Evolutionary conservation across 2,888 invertebrate species (phyloP).

Genomic region (Cosmia trapezina): DNA sequence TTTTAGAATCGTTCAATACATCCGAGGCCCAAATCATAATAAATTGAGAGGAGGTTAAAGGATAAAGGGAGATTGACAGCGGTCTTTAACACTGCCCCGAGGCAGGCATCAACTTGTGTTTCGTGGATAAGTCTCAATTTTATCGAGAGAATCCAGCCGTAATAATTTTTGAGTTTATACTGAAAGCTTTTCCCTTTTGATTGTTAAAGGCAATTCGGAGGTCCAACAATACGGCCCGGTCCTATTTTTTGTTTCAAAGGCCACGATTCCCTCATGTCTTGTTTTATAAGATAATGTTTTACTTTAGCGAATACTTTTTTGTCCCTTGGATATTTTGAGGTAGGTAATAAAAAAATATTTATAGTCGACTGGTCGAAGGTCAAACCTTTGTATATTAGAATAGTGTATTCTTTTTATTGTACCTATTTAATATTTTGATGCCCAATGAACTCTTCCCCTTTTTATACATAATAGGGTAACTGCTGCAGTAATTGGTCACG

Average conservation of each 20-base stretch:
- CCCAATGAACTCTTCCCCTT: not conserved
- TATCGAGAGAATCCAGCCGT: slow-evolving; percentile 75
- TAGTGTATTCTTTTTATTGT: not conserved
- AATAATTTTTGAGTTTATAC: slow-evolving; percentile 76
- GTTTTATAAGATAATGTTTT: slow-evolving; percentile 65
- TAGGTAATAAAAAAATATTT: slow-evolving; percentile 40
- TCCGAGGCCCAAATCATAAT: slow-evolving; percentile 77
- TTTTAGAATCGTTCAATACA: slow-evolving; percentile 66
- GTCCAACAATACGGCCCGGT: slow-evolving; percentile 57
- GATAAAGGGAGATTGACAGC: slow-evolving; percentile 84
- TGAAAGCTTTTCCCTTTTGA: slow-evolving; percentile 68
- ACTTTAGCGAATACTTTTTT: slow-evolving; percentile 51
- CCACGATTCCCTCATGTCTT: slow-evolving; percentile 61
- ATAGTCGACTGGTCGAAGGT: slow-evolving; percentile 22
- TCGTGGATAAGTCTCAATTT: slow-evolving; percentile 79
- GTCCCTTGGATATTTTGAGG: slow-evolving; percentile 43
- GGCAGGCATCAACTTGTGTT: slow-evolving; percentile 79
- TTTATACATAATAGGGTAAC: not conserved
- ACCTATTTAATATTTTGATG: not conserved
- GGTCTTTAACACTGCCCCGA: slow-evolving; percentile 79
- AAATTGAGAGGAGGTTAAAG: slow-evolving; percentile 83
- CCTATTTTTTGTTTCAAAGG: slow-evolving; percentile 63
- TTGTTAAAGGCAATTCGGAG: slow-evolving; percentile 67
- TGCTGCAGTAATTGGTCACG: too few species aligned
- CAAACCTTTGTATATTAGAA: slow-evolving; percentile 10